Evolutionary conservation across 2,888 invertebrate species (phyloP).

Genomic region (Dysmachus trigonus): DNA sequence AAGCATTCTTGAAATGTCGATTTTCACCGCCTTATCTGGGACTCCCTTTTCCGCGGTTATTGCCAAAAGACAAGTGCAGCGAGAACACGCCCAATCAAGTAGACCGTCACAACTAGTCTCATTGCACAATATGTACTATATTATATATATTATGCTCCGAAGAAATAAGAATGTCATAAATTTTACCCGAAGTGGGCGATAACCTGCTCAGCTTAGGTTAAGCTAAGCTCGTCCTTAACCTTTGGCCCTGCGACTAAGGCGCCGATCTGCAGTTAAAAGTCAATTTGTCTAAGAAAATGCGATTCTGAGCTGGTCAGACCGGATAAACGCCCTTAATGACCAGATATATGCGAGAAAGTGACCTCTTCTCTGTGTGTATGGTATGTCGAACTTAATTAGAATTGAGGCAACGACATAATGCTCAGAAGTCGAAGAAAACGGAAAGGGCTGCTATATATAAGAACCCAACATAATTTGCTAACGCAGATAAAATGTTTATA

Average conservation of each 20-base stretch:
- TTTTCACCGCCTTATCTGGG: not conserved
- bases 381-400: constrained; percentile 25
- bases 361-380: not conserved
- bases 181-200: not conserved
- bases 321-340: not conserved
- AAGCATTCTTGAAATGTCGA: not conserved
- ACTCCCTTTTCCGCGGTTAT: not conserved
- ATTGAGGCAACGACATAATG: not conserved
- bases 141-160: too few species aligned
- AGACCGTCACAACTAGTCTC: not conserved
- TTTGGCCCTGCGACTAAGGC: not conserved
- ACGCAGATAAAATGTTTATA: not conserved
- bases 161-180: not conserved
- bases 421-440: not conserved
- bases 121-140: not conserved
- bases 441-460: not conserved
- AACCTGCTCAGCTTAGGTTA: not conserved
- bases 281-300: constrained; percentile 14
- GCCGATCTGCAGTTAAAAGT: constrained; percentile 19
- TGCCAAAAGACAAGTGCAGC: not conserved
- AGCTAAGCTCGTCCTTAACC: not conserved
- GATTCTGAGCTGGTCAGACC: not conserved
- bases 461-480: not conserved
- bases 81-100: not conserved
- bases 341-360: not conserved